A percentile compares a stretch with the other conserved stretches of the same genome.
Evolutionary conservation across 53 echinoderm and acorn worm species (phyloP).

Genomic region (Mesocentrotus franciscanus): DNA sequence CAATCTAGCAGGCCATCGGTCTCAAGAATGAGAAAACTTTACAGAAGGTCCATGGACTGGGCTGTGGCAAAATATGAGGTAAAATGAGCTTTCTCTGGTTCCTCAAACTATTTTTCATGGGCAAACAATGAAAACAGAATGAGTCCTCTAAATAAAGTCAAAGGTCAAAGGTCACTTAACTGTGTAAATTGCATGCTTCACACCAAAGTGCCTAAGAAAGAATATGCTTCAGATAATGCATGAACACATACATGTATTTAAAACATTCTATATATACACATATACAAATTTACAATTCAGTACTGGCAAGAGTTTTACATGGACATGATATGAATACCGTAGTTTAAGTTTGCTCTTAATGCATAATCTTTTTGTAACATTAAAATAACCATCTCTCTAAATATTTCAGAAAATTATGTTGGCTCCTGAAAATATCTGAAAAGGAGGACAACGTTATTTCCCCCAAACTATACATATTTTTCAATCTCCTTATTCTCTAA

Average conservation of each 20-base stretch:
- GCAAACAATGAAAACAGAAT: too few relatives aligned
- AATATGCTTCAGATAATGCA: neutral
- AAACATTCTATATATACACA: neutral
- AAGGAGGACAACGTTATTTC: too few relatives aligned
- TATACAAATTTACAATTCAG: slow-evolving; percentile 27
- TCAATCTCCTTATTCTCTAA: too few relatives aligned
- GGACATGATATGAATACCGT: slow-evolving; percentile 11
- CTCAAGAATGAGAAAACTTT: too few relatives aligned
- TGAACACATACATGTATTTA: neutral
- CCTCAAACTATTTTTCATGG: too few relatives aligned
- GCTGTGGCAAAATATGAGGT: too few relatives aligned
- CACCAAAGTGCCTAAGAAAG: neutral
- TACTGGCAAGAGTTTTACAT: slow-evolving; percentile 44
- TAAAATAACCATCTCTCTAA: neutral
- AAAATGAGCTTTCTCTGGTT: too few relatives aligned
- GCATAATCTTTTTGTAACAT: neutral
- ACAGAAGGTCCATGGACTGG: too few relatives aligned
- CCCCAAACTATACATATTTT: too few relatives aligned
- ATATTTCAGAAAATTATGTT: neutral
- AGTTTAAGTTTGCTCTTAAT: neutral
- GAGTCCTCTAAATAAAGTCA: too few relatives aligned
- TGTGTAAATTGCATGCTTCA: neutral
- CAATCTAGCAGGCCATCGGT: too few relatives aligned
- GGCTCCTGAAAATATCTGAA: too few relatives aligned
- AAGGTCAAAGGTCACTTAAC: neutral